Evolutionary conservation across 92 coral and sea anemone genomes (phyloP).

Genomic region (Porites rus): DNA sequence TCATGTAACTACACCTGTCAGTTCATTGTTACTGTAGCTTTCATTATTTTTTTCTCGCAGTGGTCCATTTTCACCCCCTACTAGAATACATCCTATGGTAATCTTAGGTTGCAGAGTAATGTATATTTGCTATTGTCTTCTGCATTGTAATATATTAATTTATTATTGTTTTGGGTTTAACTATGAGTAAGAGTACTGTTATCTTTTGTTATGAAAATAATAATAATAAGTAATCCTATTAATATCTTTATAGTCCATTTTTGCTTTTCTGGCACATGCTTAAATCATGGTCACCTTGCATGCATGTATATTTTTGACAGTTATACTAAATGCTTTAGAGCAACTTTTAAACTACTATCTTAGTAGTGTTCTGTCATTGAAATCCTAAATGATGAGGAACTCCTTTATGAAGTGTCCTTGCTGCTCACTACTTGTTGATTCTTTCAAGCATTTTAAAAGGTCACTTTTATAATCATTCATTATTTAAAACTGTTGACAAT

Average conservation of each 20-base stretch:
- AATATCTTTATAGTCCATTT: no score
- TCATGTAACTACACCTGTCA: neutral
- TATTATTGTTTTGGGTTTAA: no score
- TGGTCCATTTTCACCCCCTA: neutral
- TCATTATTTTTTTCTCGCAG: neutral
- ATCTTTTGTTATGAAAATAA: no score
- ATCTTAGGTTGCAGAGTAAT: neutral
- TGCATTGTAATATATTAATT: no score
- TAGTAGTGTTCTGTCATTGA: neutral
- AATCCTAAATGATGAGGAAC: neutral
- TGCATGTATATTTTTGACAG: neutral
- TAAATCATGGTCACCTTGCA: no score
- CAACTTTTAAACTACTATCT: neutral
- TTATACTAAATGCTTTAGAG: neutral
- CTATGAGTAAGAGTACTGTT: no score
- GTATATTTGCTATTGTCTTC: no score
- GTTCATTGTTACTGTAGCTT: conserved; percentile 1
- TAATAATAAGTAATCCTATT: no score
- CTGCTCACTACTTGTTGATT: neutral
- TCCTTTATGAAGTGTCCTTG: neutral
- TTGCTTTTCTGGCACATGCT: no score
- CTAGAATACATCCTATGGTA: neutral
- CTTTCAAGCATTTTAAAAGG: neutral
- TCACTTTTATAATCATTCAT: neutral
- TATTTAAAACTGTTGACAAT: no score